Evolutionary conservation across 1,140 invertebrate species (phyloP).

Genomic region (Camponotus pennsylvanicus): DNA sequence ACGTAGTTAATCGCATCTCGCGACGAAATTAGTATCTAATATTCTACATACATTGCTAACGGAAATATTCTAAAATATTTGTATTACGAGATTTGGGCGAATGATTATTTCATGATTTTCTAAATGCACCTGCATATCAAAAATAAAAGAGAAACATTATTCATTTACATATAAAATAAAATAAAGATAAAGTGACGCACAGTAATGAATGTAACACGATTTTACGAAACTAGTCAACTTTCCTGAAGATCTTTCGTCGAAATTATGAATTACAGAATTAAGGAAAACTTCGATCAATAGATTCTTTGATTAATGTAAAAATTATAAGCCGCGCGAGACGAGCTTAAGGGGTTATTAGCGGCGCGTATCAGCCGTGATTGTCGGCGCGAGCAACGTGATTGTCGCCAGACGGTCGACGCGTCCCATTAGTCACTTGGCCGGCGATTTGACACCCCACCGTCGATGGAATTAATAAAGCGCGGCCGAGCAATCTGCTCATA

Average conservation of each 20-base stretch:
- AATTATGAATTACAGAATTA: neutral
- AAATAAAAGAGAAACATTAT: conserved; percentile 17
- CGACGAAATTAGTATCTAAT: neutral
- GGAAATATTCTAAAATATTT: conserved; percentile 25
- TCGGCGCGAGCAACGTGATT: conserved; percentile 25
- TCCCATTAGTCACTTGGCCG: conserved; percentile 82
- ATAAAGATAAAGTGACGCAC: neutral
- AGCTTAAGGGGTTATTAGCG: conserved; percentile 71
- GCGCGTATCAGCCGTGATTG: conserved; percentile 74
- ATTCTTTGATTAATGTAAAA: neutral
- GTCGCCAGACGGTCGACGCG: conserved; percentile 58
- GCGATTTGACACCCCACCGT: conserved; percentile 79
- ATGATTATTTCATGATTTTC: conserved; percentile 6
- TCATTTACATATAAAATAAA: neutral
- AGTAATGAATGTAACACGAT: neutral
- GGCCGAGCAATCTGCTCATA: conserved; percentile 80
- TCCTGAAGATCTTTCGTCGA: neutral
- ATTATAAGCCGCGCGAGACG: neutral
- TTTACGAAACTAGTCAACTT: neutral
- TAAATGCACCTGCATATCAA: conserved; percentile 10
- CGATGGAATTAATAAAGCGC: conserved; percentile 86
- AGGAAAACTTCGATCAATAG: neutral
- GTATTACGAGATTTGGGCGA: neutral
- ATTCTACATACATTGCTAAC: conserved; percentile 8
- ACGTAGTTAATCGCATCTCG: conserved; percentile 18